Evolutionary conservation across 2,797 vertebrate genomes (phyloP), one percentile per base, ranked within the genome.

Genomic region (Mycteria americana): DNA sequence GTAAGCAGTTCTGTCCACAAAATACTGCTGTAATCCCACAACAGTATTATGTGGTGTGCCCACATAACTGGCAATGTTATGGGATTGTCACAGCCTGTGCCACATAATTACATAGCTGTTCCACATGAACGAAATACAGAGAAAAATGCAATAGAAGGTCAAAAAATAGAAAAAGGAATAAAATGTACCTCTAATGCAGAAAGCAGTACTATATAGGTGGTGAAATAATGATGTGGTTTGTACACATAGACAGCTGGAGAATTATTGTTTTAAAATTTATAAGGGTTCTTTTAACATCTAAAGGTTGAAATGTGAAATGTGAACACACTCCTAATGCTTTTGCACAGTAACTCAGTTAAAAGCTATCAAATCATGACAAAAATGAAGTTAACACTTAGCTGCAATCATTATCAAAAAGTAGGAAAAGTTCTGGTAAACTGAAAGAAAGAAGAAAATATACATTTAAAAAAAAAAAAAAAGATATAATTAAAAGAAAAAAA

Each of bases 21-120:
- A 93, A 62, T 53, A 57, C 56, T 76, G 41, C 53, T 91, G 62
- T 57, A 85, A 72, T 91, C 85, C 91, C 95, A 85, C 85, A 95
- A 31, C 35, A 59, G 53, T 33, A 78, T 93, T 94, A 85, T 96
- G 94, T 89, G 94, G 95, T 95, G 24, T 65, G 57, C 85, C 94
- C 68, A 46, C 94, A 91, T 78, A 85, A 92, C 91, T 75, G 82
- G 64, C 62, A 89, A 43, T 78, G 69, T 86, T 94, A 67, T 27
- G 56, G 67, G 75, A 88, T 93, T 80, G 50, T 96, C 81, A 74
- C 79, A 93, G 89, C n/a, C 85, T 78, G 31, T 85, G 91, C 89
- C 87, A 78, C 91, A n/a, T 88, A 91, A 96, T 96, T 85, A 88
- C 57, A 88, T 31, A 91, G 64, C 57, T 78, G 68, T 88, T 96